Conservation (phyloP, 2,797 vertebrate species). For the Cheirogaleus major region DNA sequence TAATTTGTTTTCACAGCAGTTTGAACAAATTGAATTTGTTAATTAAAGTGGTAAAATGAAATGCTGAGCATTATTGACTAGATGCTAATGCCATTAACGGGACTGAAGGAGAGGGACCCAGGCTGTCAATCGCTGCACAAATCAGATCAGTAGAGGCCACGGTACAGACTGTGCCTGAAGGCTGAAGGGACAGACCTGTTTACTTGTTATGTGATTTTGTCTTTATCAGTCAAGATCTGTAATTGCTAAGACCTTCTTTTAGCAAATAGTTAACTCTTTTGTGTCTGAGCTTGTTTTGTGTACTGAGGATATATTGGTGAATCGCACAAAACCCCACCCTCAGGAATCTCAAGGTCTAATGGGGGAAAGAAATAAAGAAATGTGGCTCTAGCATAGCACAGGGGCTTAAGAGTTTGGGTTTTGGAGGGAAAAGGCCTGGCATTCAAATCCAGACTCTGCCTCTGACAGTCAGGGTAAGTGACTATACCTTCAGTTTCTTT, state of each 20-base stretch:
- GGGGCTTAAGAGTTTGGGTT: neutral
- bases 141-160: constrained; percentile 93
- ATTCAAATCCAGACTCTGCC: neutral
- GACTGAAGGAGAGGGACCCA: constrained; percentile 89
- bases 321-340: neutral
- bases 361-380: neutral
- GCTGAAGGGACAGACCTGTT: constrained; percentile 86
- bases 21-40: constrained; percentile 99
- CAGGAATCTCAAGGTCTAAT: neutral
- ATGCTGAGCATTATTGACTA: constrained; percentile 99
- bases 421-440: neutral
- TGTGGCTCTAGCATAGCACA: neutral
- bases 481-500: neutral
- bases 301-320: neutral
- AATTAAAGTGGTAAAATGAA: constrained; percentile 99
- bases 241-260: constrained; percentile 79
- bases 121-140: constrained; percentile 95
- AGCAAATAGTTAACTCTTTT: constrained; percentile 63
- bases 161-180: constrained; percentile 86
- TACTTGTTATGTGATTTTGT: constrained; percentile 84
- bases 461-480: neutral
- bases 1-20: constrained; percentile 92
- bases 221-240: constrained; percentile 85
- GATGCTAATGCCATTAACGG: constrained; percentile 98
- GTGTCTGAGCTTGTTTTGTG: neutral